Base-by-base conservation (phyloP, 2,888 invertebrate genomes). In the Norana najaformis region DNA sequence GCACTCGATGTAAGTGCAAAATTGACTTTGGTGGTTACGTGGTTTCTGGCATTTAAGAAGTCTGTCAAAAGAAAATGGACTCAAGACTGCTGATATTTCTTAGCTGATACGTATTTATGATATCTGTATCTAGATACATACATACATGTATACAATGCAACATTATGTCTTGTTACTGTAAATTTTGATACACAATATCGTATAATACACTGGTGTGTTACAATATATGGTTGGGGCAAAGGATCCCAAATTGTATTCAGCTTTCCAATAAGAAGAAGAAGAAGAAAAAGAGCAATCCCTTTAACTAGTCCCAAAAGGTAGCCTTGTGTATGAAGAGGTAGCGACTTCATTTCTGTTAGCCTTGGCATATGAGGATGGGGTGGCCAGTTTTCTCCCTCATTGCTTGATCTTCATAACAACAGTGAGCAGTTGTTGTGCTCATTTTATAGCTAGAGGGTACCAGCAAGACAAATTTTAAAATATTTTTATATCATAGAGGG, bases 1-100 rank as follows among this genome's bases (percentile, higher is more conserved):
- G 88, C 95, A 95, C 92, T 95, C 94, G 93, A 94, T 93, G 95
- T 95, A 85, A 36, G 85, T 85, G 36, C 35, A 20, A 41, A 13
- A 41, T 41, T 13, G 1, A 41, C 41, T 41, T 13, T 13, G 14
- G 41, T 18, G 18, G 41, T 41, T 41, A 13, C 41, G 1, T 41
- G 41, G 18, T 47, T 47, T 20, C 1, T 23, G 23, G 47, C 47
- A 47, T 47, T 47, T 47, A 47, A 47, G 47, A 47, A 47, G 6
- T 41, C 47, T 23, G 23, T 47, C 20, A 23, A 47, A 47, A 23
- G 20, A 47, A 23, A 4, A 6, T 23, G 23, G 47, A 47, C 47
- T 47, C 20, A 23, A 47, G 23, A 47, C n/a, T n/a, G n/a, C n/a
- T n/a, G n/a, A n/a, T n/a, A n/a, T n/a, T n/a, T n/a, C n/a, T n/a